A percentile compares a stretch with the other conserved stretches of the same genome.
phyloP scores from a whole-genome alignment of 2,113 vertebrate genomes.

The Callipepla squamata region DNA sequence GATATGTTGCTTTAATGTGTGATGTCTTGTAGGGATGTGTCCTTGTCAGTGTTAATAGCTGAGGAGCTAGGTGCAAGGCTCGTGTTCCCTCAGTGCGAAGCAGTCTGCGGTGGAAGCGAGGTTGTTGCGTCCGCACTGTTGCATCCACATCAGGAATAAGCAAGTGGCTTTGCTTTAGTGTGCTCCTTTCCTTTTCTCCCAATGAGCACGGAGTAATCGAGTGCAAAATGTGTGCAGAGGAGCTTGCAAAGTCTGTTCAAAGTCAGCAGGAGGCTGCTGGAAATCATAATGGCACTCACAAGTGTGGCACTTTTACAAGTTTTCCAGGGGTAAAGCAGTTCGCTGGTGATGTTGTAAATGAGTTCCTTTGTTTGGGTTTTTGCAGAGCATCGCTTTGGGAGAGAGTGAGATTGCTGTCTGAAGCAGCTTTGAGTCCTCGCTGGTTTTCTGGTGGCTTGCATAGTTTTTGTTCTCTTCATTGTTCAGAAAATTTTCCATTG shows the following conservation, averaged over 20 bases:
- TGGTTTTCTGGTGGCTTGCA: neutral
- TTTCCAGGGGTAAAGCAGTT: neutral
- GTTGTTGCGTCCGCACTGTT: neutral
- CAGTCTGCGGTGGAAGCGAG: accelerated
- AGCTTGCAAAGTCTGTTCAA: neutral
- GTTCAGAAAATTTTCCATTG: neutral
- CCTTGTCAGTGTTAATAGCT: neutral
- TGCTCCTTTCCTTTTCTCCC: neutral
- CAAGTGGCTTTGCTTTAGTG: neutral
- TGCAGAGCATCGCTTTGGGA: neutral
- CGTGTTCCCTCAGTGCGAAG: accelerated
- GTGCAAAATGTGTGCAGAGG: neutral
- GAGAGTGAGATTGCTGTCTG: neutral
- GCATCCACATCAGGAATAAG: neutral
- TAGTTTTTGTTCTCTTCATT: neutral
- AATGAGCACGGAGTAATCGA: neutral
- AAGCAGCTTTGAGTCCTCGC: neutral
- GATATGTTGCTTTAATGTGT: neutral
- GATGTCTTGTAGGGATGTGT: neutral
- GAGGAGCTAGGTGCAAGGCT: neutral
- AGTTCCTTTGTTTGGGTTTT: neutral
- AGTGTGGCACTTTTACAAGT: neutral
- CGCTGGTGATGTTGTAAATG: neutral
- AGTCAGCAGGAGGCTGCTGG: neutral
- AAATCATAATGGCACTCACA: neutral